Conservation (phyloP, 2,797 vertebrate species). For the Sebastes alutus region DNA sequence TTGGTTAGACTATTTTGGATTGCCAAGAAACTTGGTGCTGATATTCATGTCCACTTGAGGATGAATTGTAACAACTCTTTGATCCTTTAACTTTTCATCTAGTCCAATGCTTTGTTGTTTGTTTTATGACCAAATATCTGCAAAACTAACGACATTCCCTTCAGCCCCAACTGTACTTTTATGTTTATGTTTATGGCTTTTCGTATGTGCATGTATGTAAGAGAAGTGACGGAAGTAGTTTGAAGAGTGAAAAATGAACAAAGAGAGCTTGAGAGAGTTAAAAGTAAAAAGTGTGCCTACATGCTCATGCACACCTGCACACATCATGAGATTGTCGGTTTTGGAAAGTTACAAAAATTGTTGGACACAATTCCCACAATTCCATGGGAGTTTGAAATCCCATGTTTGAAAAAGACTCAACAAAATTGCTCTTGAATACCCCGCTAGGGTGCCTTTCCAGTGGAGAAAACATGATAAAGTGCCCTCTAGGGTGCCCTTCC, state of each 20-base stretch:
- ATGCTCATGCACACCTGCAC: background rate
- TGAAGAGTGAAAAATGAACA: background rate
- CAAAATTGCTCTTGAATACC: no score
- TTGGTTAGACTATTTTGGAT: no score
- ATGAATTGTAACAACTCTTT: background rate
- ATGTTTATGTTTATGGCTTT: background rate
- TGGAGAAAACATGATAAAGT: no score
- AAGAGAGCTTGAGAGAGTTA: background rate
- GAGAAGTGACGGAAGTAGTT: background rate
- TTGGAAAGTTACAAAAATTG: background rate
- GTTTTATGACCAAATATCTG: background rate
- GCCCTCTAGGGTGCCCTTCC: no score
- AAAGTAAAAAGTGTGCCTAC: background rate
- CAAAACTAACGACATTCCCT: background rate
- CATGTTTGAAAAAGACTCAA: no score
- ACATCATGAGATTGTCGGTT: background rate
- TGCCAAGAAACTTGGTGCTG: background rate
- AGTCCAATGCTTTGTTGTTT: background rate
- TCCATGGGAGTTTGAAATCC: no score
- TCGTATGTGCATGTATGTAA: background rate
- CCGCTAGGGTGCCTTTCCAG: no score
- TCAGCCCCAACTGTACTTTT: background rate
- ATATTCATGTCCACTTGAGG: background rate
- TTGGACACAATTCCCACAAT: background rate
- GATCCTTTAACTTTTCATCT: no score